Evolutionary conservation across 2,113 vertebrate genomes (phyloP).

Genomic region (Microtus oregoni): DNA sequence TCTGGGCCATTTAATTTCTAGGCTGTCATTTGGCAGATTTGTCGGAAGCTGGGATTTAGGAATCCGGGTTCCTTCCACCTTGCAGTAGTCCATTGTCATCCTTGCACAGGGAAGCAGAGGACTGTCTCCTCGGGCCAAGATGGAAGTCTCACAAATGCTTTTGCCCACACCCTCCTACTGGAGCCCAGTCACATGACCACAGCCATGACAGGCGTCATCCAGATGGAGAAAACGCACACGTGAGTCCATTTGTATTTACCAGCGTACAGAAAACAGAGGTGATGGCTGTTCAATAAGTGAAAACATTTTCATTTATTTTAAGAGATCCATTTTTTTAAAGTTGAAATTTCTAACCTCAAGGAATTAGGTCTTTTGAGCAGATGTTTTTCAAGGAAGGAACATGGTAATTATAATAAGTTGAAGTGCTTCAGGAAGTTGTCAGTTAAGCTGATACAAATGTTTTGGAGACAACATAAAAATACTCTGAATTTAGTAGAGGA

Average conservation of each 20-base stretch:
- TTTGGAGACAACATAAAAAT: neutral
- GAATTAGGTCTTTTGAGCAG: constrained; percentile 25
- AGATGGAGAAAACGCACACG: neutral
- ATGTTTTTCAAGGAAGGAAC: neutral
- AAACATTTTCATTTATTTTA: constrained; percentile 15
- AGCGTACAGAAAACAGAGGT: neutral
- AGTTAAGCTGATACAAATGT: constrained; percentile 8
- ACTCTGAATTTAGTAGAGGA: neutral
- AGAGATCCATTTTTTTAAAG: neutral
- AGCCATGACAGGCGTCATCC: neutral
- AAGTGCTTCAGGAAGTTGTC: neutral
- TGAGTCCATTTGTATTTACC: neutral
- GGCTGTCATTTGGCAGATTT: neutral
- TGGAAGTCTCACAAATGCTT: neutral
- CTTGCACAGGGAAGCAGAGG: neutral
- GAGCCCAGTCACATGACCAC: neutral
- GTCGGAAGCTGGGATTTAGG: neutral
- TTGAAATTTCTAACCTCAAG: neutral
- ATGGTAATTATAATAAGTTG: constrained; percentile 10
- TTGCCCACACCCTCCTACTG: neutral
- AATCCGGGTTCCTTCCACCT: neutral
- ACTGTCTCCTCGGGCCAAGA: neutral
- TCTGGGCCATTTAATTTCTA: neutral
- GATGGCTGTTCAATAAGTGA: neutral
- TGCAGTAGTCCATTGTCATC: neutral